These are phyloP conservation scores for Indri indri DNA, from an alignment of 2,113 vertebrate genomes.

Conservation along the genomic window DNA sequence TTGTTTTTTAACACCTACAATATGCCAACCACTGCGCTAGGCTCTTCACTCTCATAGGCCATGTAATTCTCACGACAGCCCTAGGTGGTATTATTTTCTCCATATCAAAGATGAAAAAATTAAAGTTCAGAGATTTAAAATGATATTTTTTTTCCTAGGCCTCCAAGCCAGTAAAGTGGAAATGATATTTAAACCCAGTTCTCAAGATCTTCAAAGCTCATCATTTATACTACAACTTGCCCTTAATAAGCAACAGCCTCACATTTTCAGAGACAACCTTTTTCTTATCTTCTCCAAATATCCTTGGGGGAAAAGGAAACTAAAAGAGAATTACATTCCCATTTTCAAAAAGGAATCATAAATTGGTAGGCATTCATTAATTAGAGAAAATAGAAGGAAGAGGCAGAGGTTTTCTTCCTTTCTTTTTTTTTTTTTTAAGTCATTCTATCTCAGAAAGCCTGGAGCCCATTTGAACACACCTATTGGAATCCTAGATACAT, in stretches of 20 bases:
- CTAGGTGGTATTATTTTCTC: not conserved
- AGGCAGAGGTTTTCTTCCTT: not conserved
- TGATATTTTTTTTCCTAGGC: not conserved
- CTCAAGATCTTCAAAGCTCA: conserved; percentile 22
- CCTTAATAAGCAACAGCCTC: conserved; percentile 25
- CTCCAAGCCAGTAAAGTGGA: conserved; percentile 25
- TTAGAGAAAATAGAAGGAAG: not conserved
- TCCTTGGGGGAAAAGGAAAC: not conserved
- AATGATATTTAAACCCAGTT: not conserved
- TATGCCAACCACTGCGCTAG: not conserved
- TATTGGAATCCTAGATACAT: not conserved
- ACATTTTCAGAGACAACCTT: not conserved
- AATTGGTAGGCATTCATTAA: not conserved
- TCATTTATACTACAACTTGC: not conserved
- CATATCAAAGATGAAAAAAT: conserved; percentile 10
- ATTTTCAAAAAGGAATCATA: not conserved
- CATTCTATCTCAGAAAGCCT: not conserved
- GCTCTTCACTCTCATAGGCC: not conserved
- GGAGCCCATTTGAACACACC: not conserved
- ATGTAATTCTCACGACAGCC: not conserved
- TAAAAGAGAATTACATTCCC: conserved; percentile 1
- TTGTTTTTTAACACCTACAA: not conserved
- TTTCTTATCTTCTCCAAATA: conserved; percentile 48
- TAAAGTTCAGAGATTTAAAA: conserved; percentile 44
- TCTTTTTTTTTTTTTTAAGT: not conserved